Conservation (phyloP, 2,113 vertebrate species). For the Uria aalge region DNA sequence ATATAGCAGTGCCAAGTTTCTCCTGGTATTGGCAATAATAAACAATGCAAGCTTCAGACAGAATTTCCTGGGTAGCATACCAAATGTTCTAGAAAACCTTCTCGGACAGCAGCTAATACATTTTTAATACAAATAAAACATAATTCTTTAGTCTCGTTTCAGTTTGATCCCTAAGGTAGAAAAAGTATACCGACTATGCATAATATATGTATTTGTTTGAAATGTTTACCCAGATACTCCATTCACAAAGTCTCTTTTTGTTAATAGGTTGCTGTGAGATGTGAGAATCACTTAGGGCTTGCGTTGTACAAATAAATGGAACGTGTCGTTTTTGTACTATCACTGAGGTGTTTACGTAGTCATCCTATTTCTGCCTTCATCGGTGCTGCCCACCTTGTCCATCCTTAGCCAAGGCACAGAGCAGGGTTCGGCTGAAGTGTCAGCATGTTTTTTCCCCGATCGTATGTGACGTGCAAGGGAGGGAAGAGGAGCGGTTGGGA, state of each 20-base stretch:
- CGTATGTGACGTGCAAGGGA: background rate
- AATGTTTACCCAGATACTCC: conserved; percentile 38
- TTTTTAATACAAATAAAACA: conserved; percentile 68
- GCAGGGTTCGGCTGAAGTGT: background rate
- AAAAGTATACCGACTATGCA: background rate
- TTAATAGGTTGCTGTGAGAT: conserved; percentile 21
- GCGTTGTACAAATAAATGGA: conserved; percentile 3
- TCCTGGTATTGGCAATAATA: conserved; percentile 45
- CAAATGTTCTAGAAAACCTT: conserved; percentile 53
- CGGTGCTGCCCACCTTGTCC: background rate
- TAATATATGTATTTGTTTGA: conserved; percentile 64
- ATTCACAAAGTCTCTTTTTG: conserved; percentile 31
- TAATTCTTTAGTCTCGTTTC: conserved; percentile 21
- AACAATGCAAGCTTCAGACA: conserved; percentile 40
- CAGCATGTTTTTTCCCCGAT: background rate
- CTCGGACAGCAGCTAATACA: conserved; percentile 51
- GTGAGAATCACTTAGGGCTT: conserved; percentile 9
- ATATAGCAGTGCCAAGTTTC: conserved; percentile 7
- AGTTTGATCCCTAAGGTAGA: conserved; percentile 48
- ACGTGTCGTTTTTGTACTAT: background rate
- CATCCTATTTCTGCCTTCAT: background rate
- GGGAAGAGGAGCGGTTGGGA: background rate
- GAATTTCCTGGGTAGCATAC: conserved; percentile 58
- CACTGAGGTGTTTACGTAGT: background rate
- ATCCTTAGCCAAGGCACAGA: background rate